These are phyloP conservation scores for Penaeus chinensis DNA, from an alignment of 1,140 invertebrate genomes.

Conservation along the genomic window DNA sequence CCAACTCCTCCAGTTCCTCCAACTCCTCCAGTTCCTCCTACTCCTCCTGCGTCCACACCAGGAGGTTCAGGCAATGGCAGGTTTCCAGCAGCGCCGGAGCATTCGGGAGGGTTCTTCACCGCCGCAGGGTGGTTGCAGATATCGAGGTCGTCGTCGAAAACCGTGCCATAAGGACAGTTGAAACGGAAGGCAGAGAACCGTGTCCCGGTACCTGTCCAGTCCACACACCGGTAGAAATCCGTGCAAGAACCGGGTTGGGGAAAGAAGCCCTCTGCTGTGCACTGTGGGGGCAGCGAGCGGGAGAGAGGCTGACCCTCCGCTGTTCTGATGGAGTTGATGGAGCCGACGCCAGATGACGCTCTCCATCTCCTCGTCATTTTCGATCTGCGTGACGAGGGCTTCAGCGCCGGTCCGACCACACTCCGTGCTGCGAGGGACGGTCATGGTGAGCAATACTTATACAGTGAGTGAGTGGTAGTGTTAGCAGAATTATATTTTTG, in stretches of 20 bases:
- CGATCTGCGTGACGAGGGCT: not conserved
- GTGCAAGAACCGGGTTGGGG: constrained; percentile 76
- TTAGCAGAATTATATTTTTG: not conserved
- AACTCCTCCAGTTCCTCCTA: constrained; percentile 25
- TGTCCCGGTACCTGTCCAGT: constrained; percentile 70
- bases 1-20: constrained; percentile 33
- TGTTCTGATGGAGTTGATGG: constrained; percentile 20
- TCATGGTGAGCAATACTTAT: too few species aligned
- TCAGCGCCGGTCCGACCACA: constrained; percentile 26
- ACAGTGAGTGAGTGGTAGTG: not conserved
- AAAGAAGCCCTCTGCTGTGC: constrained; percentile 75
- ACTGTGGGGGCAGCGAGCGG: constrained; percentile 64
- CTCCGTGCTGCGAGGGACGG: not conserved
- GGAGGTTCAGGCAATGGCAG: constrained; percentile 35
- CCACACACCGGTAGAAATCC: constrained; percentile 81
- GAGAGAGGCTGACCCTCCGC: constrained; percentile 23
- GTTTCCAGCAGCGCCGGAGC: constrained; percentile 31
- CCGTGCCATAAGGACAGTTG: constrained; percentile 67
- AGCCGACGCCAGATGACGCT: constrained; percentile 4
- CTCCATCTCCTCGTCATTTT: constrained; percentile 41
- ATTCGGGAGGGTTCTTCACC: constrained; percentile 55
- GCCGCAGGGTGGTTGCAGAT: constrained; percentile 63
- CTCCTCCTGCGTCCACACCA: not conserved
- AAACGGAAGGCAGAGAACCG: constrained; percentile 72
- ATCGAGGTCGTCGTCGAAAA: constrained; percentile 68